A percentile compares a stretch with the other conserved stretches of the same genome.
phyloP scores from a whole-genome alignment of 2,113 vertebrate genomes.

The Podarcis cretensis region DNA sequence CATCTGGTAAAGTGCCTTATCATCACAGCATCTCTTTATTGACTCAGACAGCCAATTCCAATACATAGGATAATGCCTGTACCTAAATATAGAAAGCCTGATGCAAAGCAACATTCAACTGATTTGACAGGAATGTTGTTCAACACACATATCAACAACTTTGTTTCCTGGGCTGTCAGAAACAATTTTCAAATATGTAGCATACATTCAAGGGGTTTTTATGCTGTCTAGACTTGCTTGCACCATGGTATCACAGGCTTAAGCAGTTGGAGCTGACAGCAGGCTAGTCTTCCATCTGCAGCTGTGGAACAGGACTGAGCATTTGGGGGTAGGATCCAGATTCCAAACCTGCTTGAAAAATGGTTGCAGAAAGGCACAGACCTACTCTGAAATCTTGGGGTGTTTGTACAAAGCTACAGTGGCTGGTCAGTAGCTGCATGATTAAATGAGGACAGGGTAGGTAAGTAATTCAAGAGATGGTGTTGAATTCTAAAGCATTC shows the following conservation, averaged over 20 bases:
- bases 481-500: background rate
- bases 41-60: background rate
- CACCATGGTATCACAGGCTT: too few relatives aligned
- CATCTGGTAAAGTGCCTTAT: constrained; percentile 3
- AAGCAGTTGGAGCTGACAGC: background rate
- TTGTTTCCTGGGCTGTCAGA: background rate
- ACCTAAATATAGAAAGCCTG: background rate
- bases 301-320: background rate
- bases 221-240: background rate
- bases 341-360: background rate
- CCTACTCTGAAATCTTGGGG: background rate
- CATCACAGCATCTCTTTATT: background rate
- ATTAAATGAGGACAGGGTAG: too few relatives aligned
- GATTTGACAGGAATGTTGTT: constrained; percentile 1
- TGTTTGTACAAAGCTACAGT: background rate
- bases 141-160: background rate
- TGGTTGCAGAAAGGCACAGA: too few relatives aligned
- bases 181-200: constrained; percentile 1
- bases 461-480: background rate
- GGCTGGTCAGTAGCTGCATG: too few relatives aligned
- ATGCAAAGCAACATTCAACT: background rate
- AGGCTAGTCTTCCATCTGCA: background rate
- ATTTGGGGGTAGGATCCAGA: background rate
- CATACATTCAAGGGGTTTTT: background rate
- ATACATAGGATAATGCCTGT: background rate